Evolutionary conservation across 2,888 invertebrate species (phyloP).

Genomic region (Disparrhopalites patrizii): DNA sequence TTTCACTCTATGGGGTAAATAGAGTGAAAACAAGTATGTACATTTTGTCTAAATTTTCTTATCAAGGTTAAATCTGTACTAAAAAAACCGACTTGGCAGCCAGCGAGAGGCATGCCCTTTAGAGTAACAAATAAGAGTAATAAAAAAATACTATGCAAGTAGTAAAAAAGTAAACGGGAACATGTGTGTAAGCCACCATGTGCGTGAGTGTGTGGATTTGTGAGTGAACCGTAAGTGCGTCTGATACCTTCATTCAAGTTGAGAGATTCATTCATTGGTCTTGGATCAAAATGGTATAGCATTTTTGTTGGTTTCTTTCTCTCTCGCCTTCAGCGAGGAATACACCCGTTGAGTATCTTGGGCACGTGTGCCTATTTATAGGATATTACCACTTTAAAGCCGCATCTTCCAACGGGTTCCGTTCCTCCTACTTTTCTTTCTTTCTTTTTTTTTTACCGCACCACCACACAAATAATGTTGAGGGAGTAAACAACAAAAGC

Average conservation of each 20-base stretch:
- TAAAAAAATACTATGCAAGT: no score
- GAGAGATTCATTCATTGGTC: slow-evolving; percentile 6
- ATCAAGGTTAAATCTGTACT: slow-evolving; percentile 1
- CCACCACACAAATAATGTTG: background rate
- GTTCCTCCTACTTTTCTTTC: no score
- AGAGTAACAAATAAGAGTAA: no score
- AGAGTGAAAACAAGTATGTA: no score
- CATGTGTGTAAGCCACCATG: background rate
- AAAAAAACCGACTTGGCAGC: no score
- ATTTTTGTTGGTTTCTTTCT: background rate
- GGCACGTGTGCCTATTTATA: slow-evolving; percentile 11
- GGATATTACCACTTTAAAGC: slow-evolving; percentile 10
- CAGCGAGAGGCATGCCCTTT: no score
- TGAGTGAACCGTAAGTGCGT: slow-evolving; percentile 2
- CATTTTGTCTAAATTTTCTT: no score
- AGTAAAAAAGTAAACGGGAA: slow-evolving; percentile 1
- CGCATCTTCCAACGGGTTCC: slow-evolving; percentile 9
- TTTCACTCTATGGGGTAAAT: no score
- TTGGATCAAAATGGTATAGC: slow-evolving; percentile 1
- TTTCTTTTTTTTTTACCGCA: slow-evolving; percentile 1
- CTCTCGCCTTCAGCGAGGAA: slow-evolving; percentile 2
- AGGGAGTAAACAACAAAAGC: slow-evolving; percentile 1
- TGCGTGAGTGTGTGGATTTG: background rate
- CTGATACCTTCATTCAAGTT: slow-evolving; percentile 3
- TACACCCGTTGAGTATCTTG: slow-evolving; percentile 8